phyloP scores from a whole-genome alignment of 2,888 invertebrate genomes.

The Leptopilina myrica region DNA sequence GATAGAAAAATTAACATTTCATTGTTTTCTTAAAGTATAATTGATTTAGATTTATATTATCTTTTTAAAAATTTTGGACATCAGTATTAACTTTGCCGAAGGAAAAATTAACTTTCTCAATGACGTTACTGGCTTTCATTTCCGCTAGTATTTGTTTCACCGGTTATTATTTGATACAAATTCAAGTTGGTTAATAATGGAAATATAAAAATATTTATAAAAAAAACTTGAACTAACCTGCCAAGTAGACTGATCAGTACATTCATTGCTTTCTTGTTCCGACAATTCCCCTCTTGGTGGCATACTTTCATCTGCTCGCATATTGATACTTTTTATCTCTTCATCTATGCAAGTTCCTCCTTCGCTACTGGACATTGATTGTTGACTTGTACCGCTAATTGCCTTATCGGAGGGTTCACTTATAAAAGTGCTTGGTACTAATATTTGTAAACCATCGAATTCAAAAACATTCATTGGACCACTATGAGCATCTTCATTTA shows the following conservation, averaged over 20 bases:
- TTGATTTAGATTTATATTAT: too few species aligned
- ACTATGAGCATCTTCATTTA: constrained; percentile 74
- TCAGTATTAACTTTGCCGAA: too few species aligned
- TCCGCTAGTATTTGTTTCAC: too few species aligned
- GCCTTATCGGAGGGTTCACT: constrained; percentile 75
- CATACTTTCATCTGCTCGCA: constrained; percentile 91
- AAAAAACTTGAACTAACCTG: constrained; percentile 78
- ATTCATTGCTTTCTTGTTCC: constrained; percentile 91
- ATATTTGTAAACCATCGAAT: constrained; percentile 77
- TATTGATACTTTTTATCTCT: constrained; percentile 81
- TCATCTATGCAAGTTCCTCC: constrained; percentile 73
- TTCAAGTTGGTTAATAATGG: too few species aligned
- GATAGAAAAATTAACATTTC: too few species aligned
- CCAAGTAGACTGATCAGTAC: constrained; percentile 87
- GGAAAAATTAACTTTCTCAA: too few species aligned
- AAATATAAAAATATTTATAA: too few species aligned
- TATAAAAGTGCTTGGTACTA: constrained; percentile 75
- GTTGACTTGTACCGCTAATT: constrained; percentile 74
- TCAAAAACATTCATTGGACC: constrained; percentile 77
- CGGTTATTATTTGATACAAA: too few species aligned
- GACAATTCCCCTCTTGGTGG: constrained; percentile 91
- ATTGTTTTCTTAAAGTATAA: too few species aligned
- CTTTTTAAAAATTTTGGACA: too few species aligned
- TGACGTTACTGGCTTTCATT: too few species aligned
- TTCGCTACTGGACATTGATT: constrained; percentile 74